These are phyloP conservation scores for Aspidoscelis tigris DNA, from an alignment of 2,113 vertebrate species.

Conservation along the genomic window DNA sequence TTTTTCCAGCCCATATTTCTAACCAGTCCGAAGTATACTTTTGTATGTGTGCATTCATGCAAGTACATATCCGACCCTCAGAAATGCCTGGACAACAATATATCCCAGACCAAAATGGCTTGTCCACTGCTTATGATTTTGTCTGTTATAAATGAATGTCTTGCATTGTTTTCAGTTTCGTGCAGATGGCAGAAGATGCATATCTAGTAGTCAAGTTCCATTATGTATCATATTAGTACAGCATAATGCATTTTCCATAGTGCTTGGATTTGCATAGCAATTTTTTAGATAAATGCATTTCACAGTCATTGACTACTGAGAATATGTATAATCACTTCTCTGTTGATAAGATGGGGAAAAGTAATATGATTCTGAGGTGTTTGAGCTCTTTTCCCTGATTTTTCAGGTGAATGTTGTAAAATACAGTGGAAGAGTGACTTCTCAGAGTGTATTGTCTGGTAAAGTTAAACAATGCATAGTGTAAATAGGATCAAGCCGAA, in stretches of 20 bases:
- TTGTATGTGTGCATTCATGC: no score
- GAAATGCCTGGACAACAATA: no score
- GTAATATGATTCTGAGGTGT: not conserved
- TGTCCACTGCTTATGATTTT: not conserved
- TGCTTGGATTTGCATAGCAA: not conserved
- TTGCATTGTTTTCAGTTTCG: not conserved
- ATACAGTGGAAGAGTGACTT: not conserved
- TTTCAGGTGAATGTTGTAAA: not conserved
- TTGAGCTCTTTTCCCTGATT: not conserved
- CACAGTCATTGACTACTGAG: not conserved
- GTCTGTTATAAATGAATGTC: slow-evolving; percentile 27
- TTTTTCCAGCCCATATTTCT: no score
- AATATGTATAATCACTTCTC: not conserved
- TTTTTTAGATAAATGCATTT: not conserved
- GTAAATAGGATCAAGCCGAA: no score
- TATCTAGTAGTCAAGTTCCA: slow-evolving; percentile 52
- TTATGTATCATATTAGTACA: slow-evolving; percentile 26
- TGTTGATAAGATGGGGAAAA: not conserved
- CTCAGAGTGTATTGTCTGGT: slow-evolving; percentile 18
- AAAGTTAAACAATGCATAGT: not conserved
- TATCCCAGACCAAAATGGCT: no score
- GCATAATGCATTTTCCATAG: slow-evolving; percentile 27
- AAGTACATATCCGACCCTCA: no score
- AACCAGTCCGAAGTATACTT: no score
- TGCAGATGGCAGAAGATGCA: slow-evolving; percentile 4